Evolutionary conservation across 2,797 vertebrate genomes (phyloP).

Genomic region (Cynopterus sphinx): DNA sequence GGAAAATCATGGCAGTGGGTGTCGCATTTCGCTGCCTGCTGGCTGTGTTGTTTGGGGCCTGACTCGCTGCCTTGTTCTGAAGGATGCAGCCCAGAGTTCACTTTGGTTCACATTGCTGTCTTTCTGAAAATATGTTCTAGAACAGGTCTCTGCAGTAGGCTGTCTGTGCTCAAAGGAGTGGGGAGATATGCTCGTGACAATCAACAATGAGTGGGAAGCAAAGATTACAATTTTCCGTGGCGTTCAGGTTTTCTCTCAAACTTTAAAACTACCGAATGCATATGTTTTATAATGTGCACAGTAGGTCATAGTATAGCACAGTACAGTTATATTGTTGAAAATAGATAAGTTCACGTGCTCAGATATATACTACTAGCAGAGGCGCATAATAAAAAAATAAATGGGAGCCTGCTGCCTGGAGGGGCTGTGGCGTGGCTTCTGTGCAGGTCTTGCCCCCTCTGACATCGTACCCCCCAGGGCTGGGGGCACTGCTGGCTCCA

Average conservation of each 20-base stretch:
- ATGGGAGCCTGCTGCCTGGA: not conserved
- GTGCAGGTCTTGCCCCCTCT: fast-evolving
- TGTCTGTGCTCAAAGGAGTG: not conserved
- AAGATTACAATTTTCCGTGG: not conserved
- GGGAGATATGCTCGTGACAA: not conserved
- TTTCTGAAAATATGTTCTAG: not conserved
- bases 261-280: not conserved
- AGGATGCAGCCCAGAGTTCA: not conserved
- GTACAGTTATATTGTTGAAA: not conserved
- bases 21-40: not conserved
- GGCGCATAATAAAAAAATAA: not conserved
- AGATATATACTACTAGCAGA: not conserved
- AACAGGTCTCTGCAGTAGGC: not conserved
- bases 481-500: not conserved
- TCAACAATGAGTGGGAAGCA: not conserved
- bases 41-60: not conserved
- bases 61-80: not conserved
- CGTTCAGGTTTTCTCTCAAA: not conserved
- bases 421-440: not conserved
- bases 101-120: not conserved
- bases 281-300: not conserved
- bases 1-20: not conserved
- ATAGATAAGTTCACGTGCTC: not conserved
- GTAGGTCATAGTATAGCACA: not conserved
- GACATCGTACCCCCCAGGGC: not conserved